Conservation (phyloP, 2,797 vertebrate species). For the Pyrocephalus nanus region DNA sequence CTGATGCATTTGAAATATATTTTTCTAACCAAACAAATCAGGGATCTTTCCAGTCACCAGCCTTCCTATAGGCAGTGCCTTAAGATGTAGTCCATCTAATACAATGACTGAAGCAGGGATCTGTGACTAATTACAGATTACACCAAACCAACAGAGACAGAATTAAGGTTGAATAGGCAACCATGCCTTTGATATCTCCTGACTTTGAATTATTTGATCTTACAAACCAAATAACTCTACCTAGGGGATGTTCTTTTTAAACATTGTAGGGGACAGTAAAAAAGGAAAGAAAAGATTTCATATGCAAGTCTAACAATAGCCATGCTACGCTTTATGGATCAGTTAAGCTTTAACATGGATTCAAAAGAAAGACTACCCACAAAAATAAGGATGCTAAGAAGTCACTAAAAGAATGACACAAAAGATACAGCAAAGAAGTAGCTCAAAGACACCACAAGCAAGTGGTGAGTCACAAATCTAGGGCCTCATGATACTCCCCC, state of each 20-base stretch:
- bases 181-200: neutral
- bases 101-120: constrained; percentile 61
- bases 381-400: neutral
- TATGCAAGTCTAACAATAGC: neutral
- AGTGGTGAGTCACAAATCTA: neutral
- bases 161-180: constrained; percentile 46
- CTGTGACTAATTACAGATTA: constrained; percentile 45
- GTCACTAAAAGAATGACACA: neutral
- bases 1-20: neutral
- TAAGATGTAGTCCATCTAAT: constrained; percentile 24
- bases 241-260: neutral
- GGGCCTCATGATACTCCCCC: neutral
- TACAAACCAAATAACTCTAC: neutral
- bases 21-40: neutral
- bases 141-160: constrained; percentile 40
- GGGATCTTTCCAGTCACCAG: neutral
- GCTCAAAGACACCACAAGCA: neutral
- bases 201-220: neutral
- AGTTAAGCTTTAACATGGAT: neutral
- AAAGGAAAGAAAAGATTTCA: neutral
- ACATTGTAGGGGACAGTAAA: neutral
- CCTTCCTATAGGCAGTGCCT: neutral
- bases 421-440: neutral
- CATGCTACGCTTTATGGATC: neutral
- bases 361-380: neutral